These are phyloP conservation scores for Cochlearius cochlearius DNA, from an alignment of 2,113 vertebrate genomes.

Conservation along the genomic window DNA sequence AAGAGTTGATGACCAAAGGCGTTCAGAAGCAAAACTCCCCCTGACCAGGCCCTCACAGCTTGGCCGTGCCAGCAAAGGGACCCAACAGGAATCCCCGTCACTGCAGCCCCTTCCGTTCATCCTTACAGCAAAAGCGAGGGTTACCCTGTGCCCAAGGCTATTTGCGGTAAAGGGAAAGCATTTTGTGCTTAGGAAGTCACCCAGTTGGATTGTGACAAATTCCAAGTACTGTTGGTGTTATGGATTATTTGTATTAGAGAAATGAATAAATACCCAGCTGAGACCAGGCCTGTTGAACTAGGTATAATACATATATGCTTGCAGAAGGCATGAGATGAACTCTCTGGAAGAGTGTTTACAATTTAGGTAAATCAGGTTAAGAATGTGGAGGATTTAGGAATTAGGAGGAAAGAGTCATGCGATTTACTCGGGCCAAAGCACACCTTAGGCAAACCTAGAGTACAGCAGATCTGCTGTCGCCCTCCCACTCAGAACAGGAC, in stretches of 20 bases:
- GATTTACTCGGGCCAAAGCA: not conserved
- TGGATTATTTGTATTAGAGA: not conserved
- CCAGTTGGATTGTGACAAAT: not conserved
- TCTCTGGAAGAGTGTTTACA: not conserved
- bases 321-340: not conserved
- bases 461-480: not conserved
- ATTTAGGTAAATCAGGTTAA: not conserved
- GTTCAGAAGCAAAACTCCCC: not conserved
- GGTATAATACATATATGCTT: not conserved
- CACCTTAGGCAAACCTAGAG: not conserved
- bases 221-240: not conserved
- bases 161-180: fast-evolving
- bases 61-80: not conserved
- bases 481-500: not conserved
- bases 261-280: not conserved
- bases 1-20: not conserved
- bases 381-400: not conserved
- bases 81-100: not conserved
- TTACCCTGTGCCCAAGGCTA: not conserved
- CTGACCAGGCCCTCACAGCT: not conserved
- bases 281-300: not conserved
- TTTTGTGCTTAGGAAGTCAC: not conserved
- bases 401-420: not conserved
- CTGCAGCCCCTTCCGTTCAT: not conserved
- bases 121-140: not conserved